These are phyloP conservation scores for Athrips mouffetella DNA, from an alignment of 2,888 invertebrate genomes.

Conservation along the genomic window DNA sequence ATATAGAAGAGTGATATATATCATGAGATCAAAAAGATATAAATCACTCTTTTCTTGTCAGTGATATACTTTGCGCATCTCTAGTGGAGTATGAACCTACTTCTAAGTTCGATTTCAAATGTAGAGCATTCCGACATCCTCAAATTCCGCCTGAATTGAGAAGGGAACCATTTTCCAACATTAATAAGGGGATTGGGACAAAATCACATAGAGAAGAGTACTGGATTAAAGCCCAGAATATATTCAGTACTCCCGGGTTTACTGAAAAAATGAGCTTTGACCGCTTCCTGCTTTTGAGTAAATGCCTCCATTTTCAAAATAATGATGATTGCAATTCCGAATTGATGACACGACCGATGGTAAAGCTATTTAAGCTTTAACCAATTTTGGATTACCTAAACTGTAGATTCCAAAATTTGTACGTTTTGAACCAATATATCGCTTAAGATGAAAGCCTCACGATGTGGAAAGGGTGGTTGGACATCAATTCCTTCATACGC, in stretches of 20 bases:
- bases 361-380: background rate
- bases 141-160: slow-evolving; percentile 1
- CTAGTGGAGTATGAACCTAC: too few species aligned
- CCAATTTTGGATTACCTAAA: slow-evolving; percentile 4
- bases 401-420: background rate
- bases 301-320: background rate
- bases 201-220: slow-evolving; percentile 16
- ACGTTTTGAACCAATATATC: background rate
- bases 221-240: slow-evolving; percentile 14
- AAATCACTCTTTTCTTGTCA: too few species aligned
- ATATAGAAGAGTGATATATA: too few species aligned
- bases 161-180: slow-evolving; percentile 4
- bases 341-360: background rate
- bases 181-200: slow-evolving; percentile 18
- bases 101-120: background rate
- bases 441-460: slow-evolving; percentile 2
- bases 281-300: background rate
- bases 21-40: too few species aligned
- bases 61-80: too few species aligned
- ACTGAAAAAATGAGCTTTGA: background rate
- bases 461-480: background rate
- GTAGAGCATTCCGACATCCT: background rate
- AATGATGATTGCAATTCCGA: background rate
- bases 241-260: slow-evolving; percentile 16
- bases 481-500: background rate